Evolutionary conservation across 2,113 vertebrate species (phyloP).

Genomic region (Terrapene triunguis): DNA sequence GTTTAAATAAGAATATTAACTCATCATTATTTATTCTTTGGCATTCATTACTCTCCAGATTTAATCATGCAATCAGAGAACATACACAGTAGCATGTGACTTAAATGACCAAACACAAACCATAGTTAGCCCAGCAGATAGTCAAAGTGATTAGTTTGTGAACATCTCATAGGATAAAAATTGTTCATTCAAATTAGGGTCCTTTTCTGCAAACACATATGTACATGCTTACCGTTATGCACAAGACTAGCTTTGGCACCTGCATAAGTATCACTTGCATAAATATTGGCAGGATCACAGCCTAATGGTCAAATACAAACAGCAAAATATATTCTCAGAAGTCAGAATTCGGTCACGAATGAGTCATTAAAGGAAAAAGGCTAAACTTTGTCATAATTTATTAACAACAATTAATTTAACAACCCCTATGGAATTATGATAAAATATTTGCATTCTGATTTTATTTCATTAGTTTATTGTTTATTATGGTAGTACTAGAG

Average conservation of each 20-base stretch:
- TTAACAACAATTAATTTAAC: neutral
- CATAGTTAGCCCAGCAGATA: neutral
- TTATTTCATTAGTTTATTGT: neutral
- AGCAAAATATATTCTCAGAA: neutral
- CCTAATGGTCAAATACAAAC: slow-evolving; percentile 4
- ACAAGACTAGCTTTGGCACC: slow-evolving; percentile 1
- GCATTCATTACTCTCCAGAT: neutral
- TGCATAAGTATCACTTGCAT: neutral
- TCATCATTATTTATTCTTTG: neutral
- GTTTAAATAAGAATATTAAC: neutral
- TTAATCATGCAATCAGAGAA: neutral
- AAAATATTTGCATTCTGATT: neutral
- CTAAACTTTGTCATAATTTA: neutral
- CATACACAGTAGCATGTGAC: neutral
- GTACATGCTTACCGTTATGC: neutral
- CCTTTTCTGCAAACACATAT: neutral
- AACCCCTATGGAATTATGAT: neutral
- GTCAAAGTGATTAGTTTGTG: neutral
- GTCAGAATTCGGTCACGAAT: neutral
- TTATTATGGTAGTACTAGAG: neutral
- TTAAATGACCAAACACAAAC: neutral
- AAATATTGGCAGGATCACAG: neutral
- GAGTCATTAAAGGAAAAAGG: slow-evolving; percentile 17
- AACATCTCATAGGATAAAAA: neutral
- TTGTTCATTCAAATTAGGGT: slow-evolving; percentile 13